phyloP scores from a whole-genome alignment of 2,113 vertebrate genomes.

The Passerina amoena region DNA sequence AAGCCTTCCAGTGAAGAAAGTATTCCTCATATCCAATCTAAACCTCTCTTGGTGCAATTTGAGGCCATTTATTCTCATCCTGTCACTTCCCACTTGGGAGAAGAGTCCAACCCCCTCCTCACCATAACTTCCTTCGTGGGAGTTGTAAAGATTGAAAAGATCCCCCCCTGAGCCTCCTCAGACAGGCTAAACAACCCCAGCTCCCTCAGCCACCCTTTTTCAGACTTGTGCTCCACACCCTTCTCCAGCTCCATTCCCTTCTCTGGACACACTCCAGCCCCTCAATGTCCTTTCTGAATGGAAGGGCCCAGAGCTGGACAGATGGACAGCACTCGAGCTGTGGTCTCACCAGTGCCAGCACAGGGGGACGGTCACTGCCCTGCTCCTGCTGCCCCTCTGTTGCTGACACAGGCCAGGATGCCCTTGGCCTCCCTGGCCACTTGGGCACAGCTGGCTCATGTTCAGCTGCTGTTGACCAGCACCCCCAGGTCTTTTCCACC shows the following conservation, averaged over 20 bases:
- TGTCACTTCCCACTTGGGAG: neutral
- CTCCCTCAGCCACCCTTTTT: fast-evolving
- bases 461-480: neutral
- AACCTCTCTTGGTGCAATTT: neutral
- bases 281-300: fast-evolving
- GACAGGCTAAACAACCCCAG: neutral
- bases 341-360: neutral
- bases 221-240: neutral
- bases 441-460: neutral
- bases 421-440: neutral
- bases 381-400: neutral
- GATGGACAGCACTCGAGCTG: fast-evolving
- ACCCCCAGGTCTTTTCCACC: neutral
- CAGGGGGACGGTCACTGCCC: neutral
- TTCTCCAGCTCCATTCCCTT: fast-evolving
- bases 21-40: neutral
- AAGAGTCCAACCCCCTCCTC: neutral
- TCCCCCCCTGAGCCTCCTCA: too few relatives aligned
- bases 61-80: neutral
- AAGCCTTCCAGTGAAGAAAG: neutral
- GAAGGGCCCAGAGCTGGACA: neutral
- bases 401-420: neutral
- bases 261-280: fast-evolving
- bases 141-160: fast-evolving
- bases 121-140: fast-evolving